phyloP scores from a whole-genome alignment of 1,140 invertebrate genomes.

The Bombus sylvicola region DNA sequence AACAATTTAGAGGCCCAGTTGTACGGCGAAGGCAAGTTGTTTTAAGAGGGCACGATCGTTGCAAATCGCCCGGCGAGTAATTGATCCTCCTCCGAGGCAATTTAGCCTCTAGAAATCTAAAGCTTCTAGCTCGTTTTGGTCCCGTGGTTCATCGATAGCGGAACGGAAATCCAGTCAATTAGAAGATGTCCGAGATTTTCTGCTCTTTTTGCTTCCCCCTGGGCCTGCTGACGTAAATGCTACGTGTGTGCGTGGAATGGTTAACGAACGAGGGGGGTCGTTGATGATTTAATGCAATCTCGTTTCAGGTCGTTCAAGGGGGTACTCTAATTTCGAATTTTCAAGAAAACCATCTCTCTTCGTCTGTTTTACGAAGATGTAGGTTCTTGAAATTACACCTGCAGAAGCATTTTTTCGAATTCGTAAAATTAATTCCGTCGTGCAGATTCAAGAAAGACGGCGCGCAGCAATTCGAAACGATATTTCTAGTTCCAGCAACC shows the following conservation, averaged over 20 bases:
- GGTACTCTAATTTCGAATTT: not conserved
- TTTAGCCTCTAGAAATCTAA: constrained; percentile 9
- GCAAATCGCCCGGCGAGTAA: constrained; percentile 34
- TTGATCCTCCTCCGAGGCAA: constrained; percentile 36
- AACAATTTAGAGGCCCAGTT: constrained; percentile 61
- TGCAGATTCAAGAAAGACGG: no score
- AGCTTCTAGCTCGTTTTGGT: not conserved
- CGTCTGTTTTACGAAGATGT: not conserved
- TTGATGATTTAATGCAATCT: not conserved
- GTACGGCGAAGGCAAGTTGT: constrained; percentile 28
- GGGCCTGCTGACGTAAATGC: not conserved
- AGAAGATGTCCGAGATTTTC: not conserved
- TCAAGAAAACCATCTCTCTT: not conserved
- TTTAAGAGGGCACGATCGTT: constrained; percentile 39
- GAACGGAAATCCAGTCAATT: constrained; percentile 19
- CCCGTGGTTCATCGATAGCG: constrained; percentile 9
- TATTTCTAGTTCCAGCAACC: no score
- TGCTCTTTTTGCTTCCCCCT: no score
- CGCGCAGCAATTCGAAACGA: no score
- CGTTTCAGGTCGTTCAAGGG: not conserved
- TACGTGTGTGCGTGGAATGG: not conserved
- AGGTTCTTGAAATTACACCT: not conserved
- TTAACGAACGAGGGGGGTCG: not conserved
- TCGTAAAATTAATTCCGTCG: not conserved
- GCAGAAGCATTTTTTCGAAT: not conserved